Conservation (phyloP, 2,888 invertebrate species). For the Thumatha senex region DNA sequence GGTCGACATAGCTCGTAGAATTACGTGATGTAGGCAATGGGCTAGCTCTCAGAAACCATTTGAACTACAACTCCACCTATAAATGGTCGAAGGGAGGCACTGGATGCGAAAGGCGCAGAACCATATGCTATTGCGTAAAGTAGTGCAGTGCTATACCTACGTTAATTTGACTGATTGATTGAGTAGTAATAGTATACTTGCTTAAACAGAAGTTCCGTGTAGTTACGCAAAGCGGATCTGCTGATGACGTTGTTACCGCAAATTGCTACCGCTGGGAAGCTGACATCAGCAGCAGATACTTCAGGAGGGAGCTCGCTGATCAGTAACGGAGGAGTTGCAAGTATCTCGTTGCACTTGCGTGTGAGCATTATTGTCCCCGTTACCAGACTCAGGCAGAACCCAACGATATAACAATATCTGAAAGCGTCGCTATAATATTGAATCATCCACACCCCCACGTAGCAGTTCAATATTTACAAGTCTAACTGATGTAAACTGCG, state of each 20-base stretch:
- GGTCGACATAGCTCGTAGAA: too few relatives aligned
- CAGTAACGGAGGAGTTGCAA: constrained; percentile 13
- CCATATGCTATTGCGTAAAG: too few relatives aligned
- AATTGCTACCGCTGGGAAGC: constrained; percentile 84
- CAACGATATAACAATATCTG: background rate
- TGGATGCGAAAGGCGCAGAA: too few relatives aligned
- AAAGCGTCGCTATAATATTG: background rate
- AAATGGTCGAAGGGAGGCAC: too few relatives aligned
- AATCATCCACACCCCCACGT: too few relatives aligned
- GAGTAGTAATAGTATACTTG: background rate
- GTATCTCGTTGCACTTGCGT: background rate
- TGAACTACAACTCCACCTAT: too few relatives aligned
- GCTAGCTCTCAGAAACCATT: too few relatives aligned
- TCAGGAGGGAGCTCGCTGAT: constrained; percentile 16
- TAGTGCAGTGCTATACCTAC: too few relatives aligned
- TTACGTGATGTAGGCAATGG: too few relatives aligned
- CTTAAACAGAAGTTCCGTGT: constrained; percentile 15
- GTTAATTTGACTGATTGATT: too few relatives aligned
- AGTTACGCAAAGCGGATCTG: constrained; percentile 13
- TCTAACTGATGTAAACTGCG: too few relatives aligned
- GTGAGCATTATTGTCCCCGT: constrained; percentile 5
- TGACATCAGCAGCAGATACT: constrained; percentile 62
- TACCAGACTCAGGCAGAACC: constrained; percentile 1
- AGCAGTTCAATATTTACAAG: too few relatives aligned
- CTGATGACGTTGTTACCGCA: constrained; percentile 56